Percentiles rank a stretch among this genome's conserved stretches.
These are phyloP conservation scores for Rhagium mordax DNA, from an alignment of 2,888 invertebrate species.

Conservation along the genomic window DNA sequence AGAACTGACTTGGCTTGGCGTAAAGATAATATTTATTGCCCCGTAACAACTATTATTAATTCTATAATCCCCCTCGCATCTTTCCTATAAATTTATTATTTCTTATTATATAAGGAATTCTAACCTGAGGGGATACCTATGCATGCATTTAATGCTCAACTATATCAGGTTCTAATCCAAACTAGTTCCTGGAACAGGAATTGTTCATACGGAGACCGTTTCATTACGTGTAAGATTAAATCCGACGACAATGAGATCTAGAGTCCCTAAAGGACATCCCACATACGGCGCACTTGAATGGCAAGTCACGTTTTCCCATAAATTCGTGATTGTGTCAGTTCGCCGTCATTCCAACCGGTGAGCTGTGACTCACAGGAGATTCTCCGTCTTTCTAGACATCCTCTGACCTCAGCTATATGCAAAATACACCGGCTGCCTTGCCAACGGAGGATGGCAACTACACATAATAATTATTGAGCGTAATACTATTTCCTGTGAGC, in stretches of 20 bases:
- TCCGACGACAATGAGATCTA: conserved; percentile 5
- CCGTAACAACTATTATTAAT: background rate
- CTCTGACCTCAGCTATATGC: background rate
- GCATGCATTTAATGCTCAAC: background rate
- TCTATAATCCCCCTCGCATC: background rate
- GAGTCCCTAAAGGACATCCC: conserved; percentile 8
- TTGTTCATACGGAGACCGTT: background rate
- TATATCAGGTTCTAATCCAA: background rate
- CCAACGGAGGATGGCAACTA: background rate
- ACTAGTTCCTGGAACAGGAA: background rate
- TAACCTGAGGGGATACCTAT: background rate
- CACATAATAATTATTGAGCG: background rate
- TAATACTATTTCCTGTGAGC: background rate
- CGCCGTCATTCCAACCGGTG: conserved; percentile 17
- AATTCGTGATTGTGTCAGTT: conserved; percentile 36
- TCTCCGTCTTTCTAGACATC: background rate
- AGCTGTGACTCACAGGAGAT: conserved; percentile 33
- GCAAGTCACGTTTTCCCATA: conserved; percentile 38
- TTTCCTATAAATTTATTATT: background rate
- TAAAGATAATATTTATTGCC: background rate
- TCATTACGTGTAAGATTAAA: conserved; percentile 13
- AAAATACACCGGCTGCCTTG: background rate
- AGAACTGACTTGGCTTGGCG: background rate
- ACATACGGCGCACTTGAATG: conserved; percentile 11
- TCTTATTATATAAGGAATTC: background rate